Evolutionary conservation across 2,888 invertebrate species (phyloP).

Genomic region (Nemurella pictetii): DNA sequence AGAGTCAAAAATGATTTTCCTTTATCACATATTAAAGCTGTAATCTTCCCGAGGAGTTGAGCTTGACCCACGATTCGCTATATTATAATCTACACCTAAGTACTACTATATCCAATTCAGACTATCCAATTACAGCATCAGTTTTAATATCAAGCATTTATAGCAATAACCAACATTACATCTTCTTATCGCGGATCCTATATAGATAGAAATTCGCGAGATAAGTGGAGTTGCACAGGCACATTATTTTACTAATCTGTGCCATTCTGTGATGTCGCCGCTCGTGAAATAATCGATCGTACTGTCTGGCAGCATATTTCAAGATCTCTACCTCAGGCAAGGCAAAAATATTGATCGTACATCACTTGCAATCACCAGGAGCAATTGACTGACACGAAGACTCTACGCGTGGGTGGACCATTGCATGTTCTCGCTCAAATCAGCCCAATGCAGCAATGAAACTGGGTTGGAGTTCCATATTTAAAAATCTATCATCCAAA

Average conservation of each 20-base stretch:
- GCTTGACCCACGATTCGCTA: not conserved
- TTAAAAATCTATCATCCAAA: too few species aligned
- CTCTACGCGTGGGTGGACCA: not conserved
- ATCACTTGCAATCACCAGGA: not conserved
- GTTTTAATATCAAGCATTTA: not conserved
- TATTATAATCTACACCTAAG: too few species aligned
- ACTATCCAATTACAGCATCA: not conserved
- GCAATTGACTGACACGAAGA: not conserved
- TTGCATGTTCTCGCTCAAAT: not conserved
- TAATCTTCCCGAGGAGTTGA: too few species aligned
- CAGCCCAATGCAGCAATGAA: not conserved
- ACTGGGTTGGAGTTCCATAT: too few species aligned
- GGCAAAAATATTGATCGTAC: not conserved
- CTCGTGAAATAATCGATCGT: not conserved
- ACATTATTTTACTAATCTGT: not conserved
- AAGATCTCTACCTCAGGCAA: not conserved
- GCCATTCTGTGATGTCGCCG: not conserved
- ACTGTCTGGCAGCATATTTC: not conserved
- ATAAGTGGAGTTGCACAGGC: not conserved
- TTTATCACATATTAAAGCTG: too few species aligned
- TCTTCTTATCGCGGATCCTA: not conserved
- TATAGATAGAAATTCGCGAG: not conserved
- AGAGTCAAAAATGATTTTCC: not conserved
- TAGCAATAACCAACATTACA: not conserved
- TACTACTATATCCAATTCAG: too few species aligned